Percentiles rank a stretch among this genome's conserved stretches.
Conservation (phyloP, 2,888 invertebrate species). For the Aleiodes alternator region DNA sequence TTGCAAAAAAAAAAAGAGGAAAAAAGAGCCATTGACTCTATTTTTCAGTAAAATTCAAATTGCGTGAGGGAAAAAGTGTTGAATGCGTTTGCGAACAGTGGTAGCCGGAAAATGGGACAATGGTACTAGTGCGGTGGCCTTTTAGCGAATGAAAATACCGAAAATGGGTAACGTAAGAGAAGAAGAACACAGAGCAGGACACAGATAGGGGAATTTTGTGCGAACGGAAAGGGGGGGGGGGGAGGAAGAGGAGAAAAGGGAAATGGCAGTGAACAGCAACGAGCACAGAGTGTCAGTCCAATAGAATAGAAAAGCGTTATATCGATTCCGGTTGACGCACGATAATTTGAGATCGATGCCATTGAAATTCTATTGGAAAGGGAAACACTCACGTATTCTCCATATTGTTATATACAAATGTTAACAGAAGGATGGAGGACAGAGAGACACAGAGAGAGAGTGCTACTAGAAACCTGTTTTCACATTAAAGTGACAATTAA, state of each 20-base stretch:
- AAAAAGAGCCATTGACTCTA: slow-evolving; percentile 2
- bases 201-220: neutral
- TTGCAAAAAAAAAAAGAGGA: neutral
- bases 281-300: too few species aligned
- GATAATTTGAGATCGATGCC: slow-evolving; percentile 32
- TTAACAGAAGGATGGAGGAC: neutral
- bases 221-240: neutral
- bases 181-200: neutral
- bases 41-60: slow-evolving; percentile 52
- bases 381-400: slow-evolving; percentile 12
- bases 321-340: slow-evolving; percentile 33
- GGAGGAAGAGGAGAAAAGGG: too few species aligned
- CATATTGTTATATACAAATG: slow-evolving; percentile 28
- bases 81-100: slow-evolving; percentile 35
- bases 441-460: neutral
- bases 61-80: slow-evolving; percentile 54
- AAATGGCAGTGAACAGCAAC: too few species aligned
- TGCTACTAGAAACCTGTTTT: slow-evolving; percentile 12
- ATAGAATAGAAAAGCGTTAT: slow-evolving; percentile 3
- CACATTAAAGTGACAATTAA: slow-evolving; percentile 35
- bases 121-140: slow-evolving; percentile 51
- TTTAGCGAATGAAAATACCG: slow-evolving; percentile 54
- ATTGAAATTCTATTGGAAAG: slow-evolving; percentile 6
- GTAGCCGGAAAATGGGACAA: slow-evolving; percentile 49
- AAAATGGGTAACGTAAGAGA: slow-evolving; percentile 11